Evolutionary conservation across 2,797 vertebrate species (phyloP).

Genomic region (Distichodus sexfasciatus): DNA sequence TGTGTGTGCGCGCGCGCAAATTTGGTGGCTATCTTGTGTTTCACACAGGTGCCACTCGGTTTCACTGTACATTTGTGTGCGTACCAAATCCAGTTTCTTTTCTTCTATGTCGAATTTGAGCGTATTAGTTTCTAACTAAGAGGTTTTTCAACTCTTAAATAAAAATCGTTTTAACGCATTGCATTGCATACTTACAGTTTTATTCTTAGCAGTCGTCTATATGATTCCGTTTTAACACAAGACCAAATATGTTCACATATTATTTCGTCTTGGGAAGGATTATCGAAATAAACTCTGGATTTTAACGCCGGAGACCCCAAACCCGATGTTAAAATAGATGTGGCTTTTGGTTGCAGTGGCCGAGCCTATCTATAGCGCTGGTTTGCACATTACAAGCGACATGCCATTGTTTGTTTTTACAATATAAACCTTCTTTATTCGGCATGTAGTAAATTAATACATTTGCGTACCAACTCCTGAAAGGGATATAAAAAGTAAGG

Average conservation of each 20-base stretch:
- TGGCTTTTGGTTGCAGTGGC: conserved; percentile 68
- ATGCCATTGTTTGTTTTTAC: conserved; percentile 69
- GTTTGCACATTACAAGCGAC: conserved; percentile 61
- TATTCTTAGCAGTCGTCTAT: neutral
- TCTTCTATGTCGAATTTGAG: too few relatives aligned
- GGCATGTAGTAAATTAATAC: conserved; percentile 38
- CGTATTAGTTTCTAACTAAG: too few relatives aligned
- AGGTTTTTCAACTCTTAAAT: too few relatives aligned
- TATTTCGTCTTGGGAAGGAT: conserved; percentile 58
- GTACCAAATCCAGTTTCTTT: too few relatives aligned
- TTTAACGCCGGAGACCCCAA: conserved; percentile 68
- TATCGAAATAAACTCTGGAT: conserved; percentile 55
- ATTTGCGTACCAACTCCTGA: conserved; percentile 34
- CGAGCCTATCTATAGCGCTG: conserved; percentile 67
- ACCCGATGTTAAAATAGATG: conserved; percentile 74
- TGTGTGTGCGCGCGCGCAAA: too few relatives aligned
- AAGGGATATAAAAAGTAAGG: conserved; percentile 37
- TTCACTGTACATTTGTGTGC: too few relatives aligned
- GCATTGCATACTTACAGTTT: too few relatives aligned
- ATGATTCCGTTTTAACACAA: neutral
- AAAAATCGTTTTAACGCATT: too few relatives aligned
- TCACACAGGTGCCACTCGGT: conserved; percentile 27
- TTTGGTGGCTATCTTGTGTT: too few relatives aligned
- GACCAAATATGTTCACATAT: too few relatives aligned
- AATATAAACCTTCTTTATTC: conserved; percentile 58